These are phyloP conservation scores for Lutjanus argentimaculatus DNA, from an alignment of 2,797 vertebrate species.

Conservation along the genomic window DNA sequence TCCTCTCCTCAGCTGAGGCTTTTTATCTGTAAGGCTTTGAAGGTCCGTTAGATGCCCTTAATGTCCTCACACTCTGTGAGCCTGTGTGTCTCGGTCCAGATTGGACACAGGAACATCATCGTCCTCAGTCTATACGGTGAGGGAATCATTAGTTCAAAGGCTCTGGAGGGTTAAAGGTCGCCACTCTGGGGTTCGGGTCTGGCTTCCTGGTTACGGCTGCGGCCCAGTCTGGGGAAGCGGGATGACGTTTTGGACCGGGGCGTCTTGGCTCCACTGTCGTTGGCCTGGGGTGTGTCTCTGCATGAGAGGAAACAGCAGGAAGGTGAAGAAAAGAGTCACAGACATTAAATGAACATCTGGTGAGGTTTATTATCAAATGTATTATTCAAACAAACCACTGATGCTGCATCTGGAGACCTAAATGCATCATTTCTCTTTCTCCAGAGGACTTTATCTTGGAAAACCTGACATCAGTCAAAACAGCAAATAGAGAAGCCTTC, in stretches of 20 bases:
- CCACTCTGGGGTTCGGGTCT: constrained; percentile 96
- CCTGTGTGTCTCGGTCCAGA: background rate
- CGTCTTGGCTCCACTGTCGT: constrained; percentile 87
- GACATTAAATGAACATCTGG: constrained; percentile 40
- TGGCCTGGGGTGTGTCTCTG: constrained; percentile 89
- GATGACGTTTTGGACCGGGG: constrained; percentile 87
- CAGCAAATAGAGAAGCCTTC: constrained; percentile 4
- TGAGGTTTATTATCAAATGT: constrained; percentile 25
- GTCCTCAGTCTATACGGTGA: background rate
- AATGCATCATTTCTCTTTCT: constrained; percentile 41
- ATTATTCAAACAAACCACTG: constrained; percentile 35
- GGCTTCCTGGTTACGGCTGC: constrained; percentile 88
- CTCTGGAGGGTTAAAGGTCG: constrained; percentile 89
- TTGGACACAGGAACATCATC: background rate
- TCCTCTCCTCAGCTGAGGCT: background rate
- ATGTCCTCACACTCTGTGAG: constrained; percentile 27
- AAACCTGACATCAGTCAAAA: constrained; percentile 21
- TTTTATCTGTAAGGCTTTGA: constrained; percentile 32
- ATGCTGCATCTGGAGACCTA: constrained; percentile 38
- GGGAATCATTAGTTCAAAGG: constrained; percentile 13
- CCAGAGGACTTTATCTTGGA: constrained; percentile 10
- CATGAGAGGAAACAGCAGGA: constrained; percentile 51
- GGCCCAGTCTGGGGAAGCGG: constrained; percentile 92
- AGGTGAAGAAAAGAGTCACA: background rate
- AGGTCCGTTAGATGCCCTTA: constrained; percentile 33